Evolutionary conservation across 2,797 vertebrate genomes (phyloP).

Genomic region (Pseudochromis fuscus): DNA sequence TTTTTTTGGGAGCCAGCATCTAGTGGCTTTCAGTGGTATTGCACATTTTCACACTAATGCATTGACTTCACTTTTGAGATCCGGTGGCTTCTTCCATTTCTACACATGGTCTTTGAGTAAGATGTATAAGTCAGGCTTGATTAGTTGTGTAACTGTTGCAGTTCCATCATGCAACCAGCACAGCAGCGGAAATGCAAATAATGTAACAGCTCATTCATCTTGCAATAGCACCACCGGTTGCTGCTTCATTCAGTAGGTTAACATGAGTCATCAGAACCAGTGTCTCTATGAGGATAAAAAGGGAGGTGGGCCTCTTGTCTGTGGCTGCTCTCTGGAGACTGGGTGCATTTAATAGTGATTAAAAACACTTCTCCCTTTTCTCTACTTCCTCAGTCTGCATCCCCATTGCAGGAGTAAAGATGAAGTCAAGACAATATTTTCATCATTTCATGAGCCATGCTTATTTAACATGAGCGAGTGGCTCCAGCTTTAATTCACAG

Average conservation of each 20-base stretch:
- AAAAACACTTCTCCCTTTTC: slow-evolving; percentile 10
- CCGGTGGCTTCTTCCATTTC: too few relatives aligned
- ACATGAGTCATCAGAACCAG: slow-evolving; percentile 58
- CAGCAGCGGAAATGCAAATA: slow-evolving; percentile 39
- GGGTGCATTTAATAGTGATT: slow-evolving; percentile 27
- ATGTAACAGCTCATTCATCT: slow-evolving; percentile 26
- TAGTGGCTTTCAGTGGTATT: too few relatives aligned
- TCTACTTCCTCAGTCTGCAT: too few relatives aligned
- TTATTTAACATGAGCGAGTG: neutral
- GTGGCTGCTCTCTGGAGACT: slow-evolving; percentile 28
- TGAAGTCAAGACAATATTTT: neutral
- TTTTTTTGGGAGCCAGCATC: too few relatives aligned
- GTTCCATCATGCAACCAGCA: slow-evolving; percentile 11
- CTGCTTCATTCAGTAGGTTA: slow-evolving; percentile 41
- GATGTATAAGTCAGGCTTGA: too few relatives aligned
- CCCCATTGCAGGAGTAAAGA: neutral
- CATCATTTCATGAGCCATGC: too few relatives aligned
- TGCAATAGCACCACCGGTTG: too few relatives aligned
- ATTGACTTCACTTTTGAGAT: too few relatives aligned
- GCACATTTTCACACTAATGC: too few relatives aligned
- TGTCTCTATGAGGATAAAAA: slow-evolving; percentile 17
- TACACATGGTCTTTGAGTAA: too few relatives aligned
- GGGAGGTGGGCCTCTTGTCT: slow-evolving; percentile 31
- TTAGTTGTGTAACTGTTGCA: too few relatives aligned
- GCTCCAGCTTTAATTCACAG: neutral